Conservation (phyloP, 37 sponge, comb jelly and placozoan species). For the Beroe forskalii region DNA sequence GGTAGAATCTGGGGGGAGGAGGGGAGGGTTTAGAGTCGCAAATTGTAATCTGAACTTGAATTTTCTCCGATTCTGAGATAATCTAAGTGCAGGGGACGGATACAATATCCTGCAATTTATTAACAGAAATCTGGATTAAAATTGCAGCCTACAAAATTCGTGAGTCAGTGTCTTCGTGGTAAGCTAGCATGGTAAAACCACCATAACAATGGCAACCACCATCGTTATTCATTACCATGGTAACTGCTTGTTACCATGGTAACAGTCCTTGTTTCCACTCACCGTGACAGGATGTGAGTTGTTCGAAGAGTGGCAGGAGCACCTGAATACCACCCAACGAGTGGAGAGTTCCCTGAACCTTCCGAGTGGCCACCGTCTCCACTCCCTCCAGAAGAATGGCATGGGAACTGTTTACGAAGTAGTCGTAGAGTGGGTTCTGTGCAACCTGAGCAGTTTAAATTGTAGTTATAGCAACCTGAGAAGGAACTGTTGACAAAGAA, state of each 20-base stretch:
- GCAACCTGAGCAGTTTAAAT: conserved; percentile 70
- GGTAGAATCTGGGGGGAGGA: conserved; percentile 25
- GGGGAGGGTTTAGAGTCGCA: no score
- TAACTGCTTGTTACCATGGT: conserved; percentile 20
- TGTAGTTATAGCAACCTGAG: no score
- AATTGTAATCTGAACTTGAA: no score
- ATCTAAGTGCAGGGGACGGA: no score
- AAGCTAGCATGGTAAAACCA: no score
- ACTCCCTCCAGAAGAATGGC: conserved; percentile 91
- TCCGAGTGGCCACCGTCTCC: conserved; percentile 74
- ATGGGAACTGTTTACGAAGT: conserved; percentile 86
- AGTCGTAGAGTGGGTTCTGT: conserved; percentile 71
- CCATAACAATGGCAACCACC: no score
- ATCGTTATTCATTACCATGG: no score
- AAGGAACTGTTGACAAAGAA: neutral
- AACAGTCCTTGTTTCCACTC: neutral
- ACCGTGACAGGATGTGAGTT: conserved; percentile 40
- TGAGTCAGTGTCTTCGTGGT: no score
- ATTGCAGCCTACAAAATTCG: no score
- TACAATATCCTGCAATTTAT: no score
- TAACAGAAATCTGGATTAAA: no score
- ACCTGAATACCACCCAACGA: conserved; percentile 89
- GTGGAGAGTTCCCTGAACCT: conserved; percentile 76
- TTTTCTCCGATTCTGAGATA: no score
- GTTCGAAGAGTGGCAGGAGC: conserved; percentile 42